Conservation (phyloP, 2,888 invertebrate genomes). For the Cosmopolites sordidus region DNA sequence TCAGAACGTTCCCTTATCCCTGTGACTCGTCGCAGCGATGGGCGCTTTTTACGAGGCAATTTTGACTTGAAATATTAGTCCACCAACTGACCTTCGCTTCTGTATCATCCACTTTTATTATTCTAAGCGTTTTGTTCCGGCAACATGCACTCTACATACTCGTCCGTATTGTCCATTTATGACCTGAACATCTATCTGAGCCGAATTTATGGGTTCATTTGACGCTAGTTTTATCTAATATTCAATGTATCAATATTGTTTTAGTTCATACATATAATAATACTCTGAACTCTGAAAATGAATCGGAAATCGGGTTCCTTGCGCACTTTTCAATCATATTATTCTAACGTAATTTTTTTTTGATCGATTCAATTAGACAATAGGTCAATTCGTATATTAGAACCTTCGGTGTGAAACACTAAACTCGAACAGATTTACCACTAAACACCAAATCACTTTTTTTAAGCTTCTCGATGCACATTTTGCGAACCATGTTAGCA, state of each 20-base stretch:
- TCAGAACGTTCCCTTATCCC: conserved; percentile 23
- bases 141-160: conserved; percentile 8
- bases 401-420: no score
- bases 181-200: conserved; percentile 14
- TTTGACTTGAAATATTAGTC: conserved; percentile 24
- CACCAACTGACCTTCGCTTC: conserved; percentile 17
- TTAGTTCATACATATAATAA: no score
- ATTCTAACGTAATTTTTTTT: no score
- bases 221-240: not conserved
- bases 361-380: no score
- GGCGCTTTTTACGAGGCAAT: conserved; percentile 25
- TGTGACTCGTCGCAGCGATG: conserved; percentile 21
- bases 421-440: no score
- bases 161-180: conserved; percentile 19
- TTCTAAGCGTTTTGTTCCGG: conserved; percentile 17
- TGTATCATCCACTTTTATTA: conserved; percentile 22
- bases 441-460: no score
- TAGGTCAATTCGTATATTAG: no score
- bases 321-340: no score
- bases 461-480: no score
- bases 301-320: no score
- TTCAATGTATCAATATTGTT: not conserved
- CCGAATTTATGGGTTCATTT: conserved; percentile 10
- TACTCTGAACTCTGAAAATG: no score
- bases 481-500: no score